Evolutionary conservation across 2,888 invertebrate genomes (phyloP), one percentile per base, ranked within the genome.

Genomic region (Drosophila ezoana): DNA sequence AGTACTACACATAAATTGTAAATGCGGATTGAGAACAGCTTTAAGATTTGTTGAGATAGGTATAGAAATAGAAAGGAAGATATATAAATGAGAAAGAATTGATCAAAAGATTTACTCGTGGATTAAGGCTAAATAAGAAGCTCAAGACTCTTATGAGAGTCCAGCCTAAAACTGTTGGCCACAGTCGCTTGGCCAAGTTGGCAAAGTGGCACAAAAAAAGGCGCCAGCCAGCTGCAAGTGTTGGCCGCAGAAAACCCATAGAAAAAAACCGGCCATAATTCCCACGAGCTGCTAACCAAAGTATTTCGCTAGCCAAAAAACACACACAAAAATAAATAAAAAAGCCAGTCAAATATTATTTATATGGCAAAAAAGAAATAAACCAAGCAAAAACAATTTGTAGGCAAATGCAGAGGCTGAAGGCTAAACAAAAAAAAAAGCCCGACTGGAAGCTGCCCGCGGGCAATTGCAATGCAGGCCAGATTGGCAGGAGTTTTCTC

Each of bases 261-360:
- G 56, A 67, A 58, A 61, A 78, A 78, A 76, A 78, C 84, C 72
- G 71, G 85, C 73, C 76, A 72, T 73, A 80, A 74, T 87, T 86
- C 84, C 87, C 80, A 83, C 87, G 81, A 75, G 57, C 72, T 45
- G 65, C 60, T 59, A 48, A 48, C 47, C 47, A 45, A 62, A 77
- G 41, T 43, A 80, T 28, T 56, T 58, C 38, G 44, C 37, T 32
- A 54, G 59, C 59, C 49, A 51, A 52, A 37, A 47, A 41, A 35
- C 14, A 53, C 5, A 23, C 28, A 8, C 28, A 59, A 47, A 53
- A 41, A 41, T 20, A 45, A 23, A 66, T 52, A 63, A 45, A 60
- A 54, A 51, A 48, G n/a, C 28, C 37, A 72, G 41, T 40, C 64
- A 53, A 52, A 65, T 40, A 59, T 62, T 73, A 52, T 75, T 68